Base-by-base conservation (phyloP, 2,888 invertebrate genomes). In the Heliconius erato region DNA sequence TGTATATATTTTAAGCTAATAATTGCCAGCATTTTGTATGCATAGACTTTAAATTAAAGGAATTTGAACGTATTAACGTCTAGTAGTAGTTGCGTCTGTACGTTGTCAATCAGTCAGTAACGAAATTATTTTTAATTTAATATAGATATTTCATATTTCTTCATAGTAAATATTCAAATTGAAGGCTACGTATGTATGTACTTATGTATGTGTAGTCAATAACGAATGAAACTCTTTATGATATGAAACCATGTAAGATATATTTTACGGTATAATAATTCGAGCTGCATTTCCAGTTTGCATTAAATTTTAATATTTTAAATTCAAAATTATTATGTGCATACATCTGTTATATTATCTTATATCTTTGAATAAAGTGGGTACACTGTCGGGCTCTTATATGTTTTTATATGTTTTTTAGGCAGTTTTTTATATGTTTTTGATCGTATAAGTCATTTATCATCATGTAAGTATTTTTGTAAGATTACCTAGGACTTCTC, bases 151-250 rank as follows among this genome's bases (percentile, higher is more conserved):
- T 63, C n/a, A 12, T 63, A 63, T 63, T 12, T 63, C n/a, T 65
- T 6, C 40, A 26, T 16, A 72, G 2, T 44, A 71, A 71, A 40
- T 44, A 44, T 72, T 44, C 44, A 72, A n/a, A 72, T 44, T 44
- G 26, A 44, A 44, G 16, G 14, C 14, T 69, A 69, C 69, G 40
- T 71, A n/a, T 26, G 35, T 40, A 79, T 65, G 35, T 59, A 59
- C 19, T 0, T 23, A 23, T 49, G 12, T 67, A 65, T 54, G 40
- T 67, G 74, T 54, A 72, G 59, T 74, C 74, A 74, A 65, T 80
- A 74, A 65, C 44, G 63, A 80, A 67, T 74, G 65, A 65, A 80
- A 80, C 79, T 79, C 71, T 44, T 72, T 72, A 44, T 63, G 35
- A 63, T 59, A 59, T 63, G 59, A 74, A 63, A 74, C 35, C 32